Evolutionary conservation across 2,113 vertebrate genomes (phyloP).

Genomic region (Ciconia boyciana): DNA sequence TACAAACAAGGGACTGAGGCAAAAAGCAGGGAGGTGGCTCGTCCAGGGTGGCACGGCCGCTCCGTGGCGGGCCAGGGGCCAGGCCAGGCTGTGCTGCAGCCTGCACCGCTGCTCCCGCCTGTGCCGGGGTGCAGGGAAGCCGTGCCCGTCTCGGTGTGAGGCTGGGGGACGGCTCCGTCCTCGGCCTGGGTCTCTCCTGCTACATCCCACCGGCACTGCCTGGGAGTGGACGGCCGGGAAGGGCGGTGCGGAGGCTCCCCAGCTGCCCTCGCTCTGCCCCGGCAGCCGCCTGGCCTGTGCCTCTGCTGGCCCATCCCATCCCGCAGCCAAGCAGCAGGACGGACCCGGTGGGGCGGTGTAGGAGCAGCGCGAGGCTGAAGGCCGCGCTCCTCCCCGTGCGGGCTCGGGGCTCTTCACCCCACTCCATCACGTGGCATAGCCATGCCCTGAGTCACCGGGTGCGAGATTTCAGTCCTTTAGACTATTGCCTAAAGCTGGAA

Average conservation of each 20-base stretch:
- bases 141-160: fast-evolving
- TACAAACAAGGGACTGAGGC: not conserved
- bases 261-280: not conserved
- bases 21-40: not conserved
- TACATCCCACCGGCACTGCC: fast-evolving
- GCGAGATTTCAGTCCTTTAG: not conserved
- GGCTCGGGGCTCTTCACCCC: not conserved
- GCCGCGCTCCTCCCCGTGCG: fast-evolving
- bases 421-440: fast-evolving
- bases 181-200: not conserved
- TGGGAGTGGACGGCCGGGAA: fast-evolving
- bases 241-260: fast-evolving
- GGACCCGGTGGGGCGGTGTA: fast-evolving
- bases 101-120: not conserved
- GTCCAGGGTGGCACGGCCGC: not conserved
- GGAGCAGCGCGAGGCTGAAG: not conserved
- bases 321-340: fast-evolving
- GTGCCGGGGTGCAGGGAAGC: not conserved
- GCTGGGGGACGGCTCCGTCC: not conserved
- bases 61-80: fast-evolving
- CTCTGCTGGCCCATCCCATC: fast-evolving
- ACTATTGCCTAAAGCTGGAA: not conserved
- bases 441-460: not conserved
- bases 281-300: not conserved
- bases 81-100: fast-evolving